Conservation (phyloP, 2,888 invertebrate species). For the Drosophila anomelani region DNA sequence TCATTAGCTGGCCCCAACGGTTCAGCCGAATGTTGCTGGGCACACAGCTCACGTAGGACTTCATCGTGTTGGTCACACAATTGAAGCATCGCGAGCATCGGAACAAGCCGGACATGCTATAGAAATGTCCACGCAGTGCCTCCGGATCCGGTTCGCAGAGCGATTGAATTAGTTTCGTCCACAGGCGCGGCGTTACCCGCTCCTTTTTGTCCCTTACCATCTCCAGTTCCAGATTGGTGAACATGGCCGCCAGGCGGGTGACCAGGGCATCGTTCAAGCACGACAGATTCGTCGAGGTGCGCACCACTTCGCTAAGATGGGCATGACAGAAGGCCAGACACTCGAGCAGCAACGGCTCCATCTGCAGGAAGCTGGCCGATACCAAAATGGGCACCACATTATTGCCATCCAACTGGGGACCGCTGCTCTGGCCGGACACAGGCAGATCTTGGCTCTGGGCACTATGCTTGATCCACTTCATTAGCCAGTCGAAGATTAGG, state of each 20-base stretch:
- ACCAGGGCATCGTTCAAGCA: slow-evolving; percentile 93
- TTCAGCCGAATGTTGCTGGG: slow-evolving; percentile 90
- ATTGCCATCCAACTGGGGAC: slow-evolving; percentile 89
- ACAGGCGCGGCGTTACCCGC: slow-evolving; percentile 93
- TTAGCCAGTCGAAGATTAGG: slow-evolving; percentile 97
- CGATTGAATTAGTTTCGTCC: slow-evolving; percentile 92
- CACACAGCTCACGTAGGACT: slow-evolving; percentile 90
- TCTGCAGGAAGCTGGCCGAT: slow-evolving; percentile 96
- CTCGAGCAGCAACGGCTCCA: slow-evolving; percentile 94
- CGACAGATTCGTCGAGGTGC: slow-evolving; percentile 93
- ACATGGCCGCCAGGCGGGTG: slow-evolving; percentile 92
- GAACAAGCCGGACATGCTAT: slow-evolving; percentile 91
- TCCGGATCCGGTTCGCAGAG: slow-evolving; percentile 91
- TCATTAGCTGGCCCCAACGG: slow-evolving; percentile 89
- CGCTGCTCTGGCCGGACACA: slow-evolving; percentile 55
- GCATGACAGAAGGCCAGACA: slow-evolving; percentile 94
- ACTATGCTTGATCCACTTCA: slow-evolving; percentile 96
- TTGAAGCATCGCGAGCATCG: slow-evolving; percentile 90
- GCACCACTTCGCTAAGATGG: slow-evolving; percentile 94
- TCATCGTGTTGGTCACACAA: slow-evolving; percentile 89
- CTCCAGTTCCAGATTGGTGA: slow-evolving; percentile 94
- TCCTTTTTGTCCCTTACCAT: slow-evolving; percentile 94
- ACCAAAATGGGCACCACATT: slow-evolving; percentile 97
- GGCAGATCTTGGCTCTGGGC: slow-evolving; percentile 63
- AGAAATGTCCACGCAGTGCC: slow-evolving; percentile 91